These are phyloP conservation scores for Peucedramus taeniatus DNA, from an alignment of 2,113 vertebrate genomes.

Conservation along the genomic window DNA sequence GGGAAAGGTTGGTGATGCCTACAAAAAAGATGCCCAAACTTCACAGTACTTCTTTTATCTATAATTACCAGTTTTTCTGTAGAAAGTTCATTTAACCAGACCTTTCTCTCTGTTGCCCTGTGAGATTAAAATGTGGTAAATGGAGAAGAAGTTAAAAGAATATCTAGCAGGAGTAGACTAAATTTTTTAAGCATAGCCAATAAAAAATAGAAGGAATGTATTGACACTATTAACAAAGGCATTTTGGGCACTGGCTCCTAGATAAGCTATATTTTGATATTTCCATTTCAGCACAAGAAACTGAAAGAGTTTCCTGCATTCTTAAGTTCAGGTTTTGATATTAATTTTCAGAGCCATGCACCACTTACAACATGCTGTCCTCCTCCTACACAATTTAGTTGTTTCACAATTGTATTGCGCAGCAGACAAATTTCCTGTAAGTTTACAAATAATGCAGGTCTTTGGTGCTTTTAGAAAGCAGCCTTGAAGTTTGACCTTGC, in stretches of 20 bases:
- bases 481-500: neutral
- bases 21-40: neutral
- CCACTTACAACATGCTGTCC: neutral
- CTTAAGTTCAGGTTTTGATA: neutral
- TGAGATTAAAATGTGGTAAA: neutral
- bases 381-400: neutral
- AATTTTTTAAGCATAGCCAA: neutral
- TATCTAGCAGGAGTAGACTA: neutral
- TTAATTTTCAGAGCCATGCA: neutral
- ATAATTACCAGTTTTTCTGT: neutral
- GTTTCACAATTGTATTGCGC: neutral
- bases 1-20: neutral
- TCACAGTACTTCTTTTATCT: neutral
- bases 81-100: neutral
- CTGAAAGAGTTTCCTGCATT: neutral
- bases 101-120: neutral
- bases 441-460: neutral
- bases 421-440: slow-evolving; percentile 16
- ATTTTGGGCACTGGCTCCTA: neutral
- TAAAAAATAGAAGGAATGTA: neutral
- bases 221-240: neutral
- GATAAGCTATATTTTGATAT: neutral
- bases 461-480: neutral
- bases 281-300: neutral
- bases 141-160: neutral